Evolutionary conservation across 2,113 vertebrate genomes (phyloP), one percentile per base, ranked within the genome.

Genomic region (Hiodon alosoides): DNA sequence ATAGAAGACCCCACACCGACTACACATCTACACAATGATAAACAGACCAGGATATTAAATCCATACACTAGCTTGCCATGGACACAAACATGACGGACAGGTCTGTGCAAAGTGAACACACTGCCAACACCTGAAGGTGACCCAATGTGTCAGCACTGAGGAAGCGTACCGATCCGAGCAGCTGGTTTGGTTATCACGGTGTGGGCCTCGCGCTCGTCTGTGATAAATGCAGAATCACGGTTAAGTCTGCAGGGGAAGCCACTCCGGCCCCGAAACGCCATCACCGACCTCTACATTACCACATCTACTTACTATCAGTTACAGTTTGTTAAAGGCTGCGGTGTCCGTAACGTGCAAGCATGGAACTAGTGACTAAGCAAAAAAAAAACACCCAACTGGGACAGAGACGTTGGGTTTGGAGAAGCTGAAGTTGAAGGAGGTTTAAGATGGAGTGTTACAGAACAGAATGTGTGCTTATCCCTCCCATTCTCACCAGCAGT

Each of bases 121-220:
- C 52, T 17, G 14, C 68, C 68, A 69, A n/a, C 54, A 46, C 47
- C 55, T 4, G 31, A 31, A 31, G 31, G 31, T 31, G 31, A 31
- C 31, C 31, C 31, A 31, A 31, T 31, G 31, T 31, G 60, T 54
- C 46, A 14, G 9, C 73, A 68, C 10, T 46, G 16, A 11, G 48
- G 55, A 51, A 70, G 46, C 67, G 55, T 80, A 77, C 79, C 72
- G n/a, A 80, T 73, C 60, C 6, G 59, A 62, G 71, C 67, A 48
- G 72, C 75, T 70, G 71, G 79, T 77, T 71, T 80, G 16, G 17
- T 53, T 51, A 11, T 7, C 52, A 53, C 14, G 17, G 14, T 57
- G 6, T 52, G 8, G 65, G 73, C 52, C 14, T 69, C 46, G 10
- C 58, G 46, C 16, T 70, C 52, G 65, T 77, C 79, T 80, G 62